These are phyloP conservation scores for Sclerurus mexicanus DNA, from an alignment of 2,113 vertebrate genomes.

Conservation along the genomic window DNA sequence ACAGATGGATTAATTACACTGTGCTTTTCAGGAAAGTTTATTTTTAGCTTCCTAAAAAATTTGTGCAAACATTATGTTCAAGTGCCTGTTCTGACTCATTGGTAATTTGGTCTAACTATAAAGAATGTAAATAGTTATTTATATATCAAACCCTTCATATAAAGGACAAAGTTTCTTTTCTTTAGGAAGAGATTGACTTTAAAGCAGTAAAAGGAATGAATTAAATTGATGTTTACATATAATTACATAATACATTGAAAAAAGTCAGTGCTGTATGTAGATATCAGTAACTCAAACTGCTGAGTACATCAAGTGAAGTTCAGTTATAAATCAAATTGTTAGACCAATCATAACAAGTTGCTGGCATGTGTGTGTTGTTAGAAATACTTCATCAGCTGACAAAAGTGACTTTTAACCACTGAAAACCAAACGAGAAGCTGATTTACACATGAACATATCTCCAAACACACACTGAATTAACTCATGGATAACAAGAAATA, in stretches of 20 bases:
- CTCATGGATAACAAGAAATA: not conserved
- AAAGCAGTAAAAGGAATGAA: not conserved
- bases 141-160: not conserved
- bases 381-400: not conserved
- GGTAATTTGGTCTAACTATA: not conserved
- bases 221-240: not conserved
- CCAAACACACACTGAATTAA: not conserved
- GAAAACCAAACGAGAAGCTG: not conserved
- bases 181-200: not conserved
- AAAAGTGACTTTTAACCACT: not conserved
- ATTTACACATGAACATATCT: not conserved
- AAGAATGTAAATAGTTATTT: not conserved
- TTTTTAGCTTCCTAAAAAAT: not conserved
- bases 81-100: not conserved
- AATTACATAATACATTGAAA: not conserved
- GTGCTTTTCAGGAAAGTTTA: not conserved
- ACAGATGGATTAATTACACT: not conserved
- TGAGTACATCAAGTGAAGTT: not conserved
- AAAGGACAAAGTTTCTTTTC: not conserved
- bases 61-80: not conserved
- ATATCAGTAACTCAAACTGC: not conserved
- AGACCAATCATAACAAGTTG: not conserved
- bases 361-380: not conserved
- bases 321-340: not conserved
- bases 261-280: not conserved